A percentile compares a stretch with the other conserved stretches of the same genome.
These are phyloP conservation scores for Drosophila pseudotakahashii DNA, from an alignment of 2,888 invertebrate genomes.

Conservation along the genomic window DNA sequence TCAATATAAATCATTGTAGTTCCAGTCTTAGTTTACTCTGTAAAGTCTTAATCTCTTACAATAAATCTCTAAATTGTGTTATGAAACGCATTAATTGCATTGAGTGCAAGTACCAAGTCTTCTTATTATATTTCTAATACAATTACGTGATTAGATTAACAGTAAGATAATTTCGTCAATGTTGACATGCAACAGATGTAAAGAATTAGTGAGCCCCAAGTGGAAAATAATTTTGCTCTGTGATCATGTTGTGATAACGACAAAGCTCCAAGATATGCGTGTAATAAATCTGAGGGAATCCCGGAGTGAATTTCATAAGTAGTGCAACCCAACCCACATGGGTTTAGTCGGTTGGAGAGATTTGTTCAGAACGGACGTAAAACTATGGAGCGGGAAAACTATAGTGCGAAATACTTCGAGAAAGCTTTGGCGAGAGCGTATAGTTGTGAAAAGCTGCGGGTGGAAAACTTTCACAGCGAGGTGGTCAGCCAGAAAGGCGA, in stretches of 20 bases:
- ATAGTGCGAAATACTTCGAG: conserved; percentile 36
- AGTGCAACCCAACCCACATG: background rate
- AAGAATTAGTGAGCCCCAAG: background rate
- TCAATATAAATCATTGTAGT: too few species aligned
- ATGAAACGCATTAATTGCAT: too few species aligned
- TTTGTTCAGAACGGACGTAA: background rate
- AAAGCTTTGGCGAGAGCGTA: conserved; percentile 53
- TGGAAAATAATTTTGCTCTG: background rate
- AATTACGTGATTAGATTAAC: background rate
- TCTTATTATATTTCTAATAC: background rate
- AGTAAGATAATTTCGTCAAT: background rate
- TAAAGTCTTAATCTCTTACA: too few species aligned
- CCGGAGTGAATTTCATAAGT: conserved; percentile 19
- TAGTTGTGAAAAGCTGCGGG: conserved; percentile 37
- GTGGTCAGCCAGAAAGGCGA: conserved; percentile 63
- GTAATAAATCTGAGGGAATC: background rate
- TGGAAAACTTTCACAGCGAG: conserved; percentile 45
- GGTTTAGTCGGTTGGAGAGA: conserved; percentile 16
- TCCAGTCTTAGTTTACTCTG: too few species aligned
- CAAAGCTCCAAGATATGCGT: conserved; percentile 6
- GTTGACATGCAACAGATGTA: background rate
- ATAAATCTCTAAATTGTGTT: too few species aligned
- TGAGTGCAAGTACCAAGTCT: too few species aligned
- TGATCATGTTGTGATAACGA: conserved; percentile 10
- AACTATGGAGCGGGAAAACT: conserved; percentile 46